These are phyloP conservation scores for Belonocnema kinseyi DNA, from an alignment of 1,140 invertebrate species.

Conservation along the genomic window DNA sequence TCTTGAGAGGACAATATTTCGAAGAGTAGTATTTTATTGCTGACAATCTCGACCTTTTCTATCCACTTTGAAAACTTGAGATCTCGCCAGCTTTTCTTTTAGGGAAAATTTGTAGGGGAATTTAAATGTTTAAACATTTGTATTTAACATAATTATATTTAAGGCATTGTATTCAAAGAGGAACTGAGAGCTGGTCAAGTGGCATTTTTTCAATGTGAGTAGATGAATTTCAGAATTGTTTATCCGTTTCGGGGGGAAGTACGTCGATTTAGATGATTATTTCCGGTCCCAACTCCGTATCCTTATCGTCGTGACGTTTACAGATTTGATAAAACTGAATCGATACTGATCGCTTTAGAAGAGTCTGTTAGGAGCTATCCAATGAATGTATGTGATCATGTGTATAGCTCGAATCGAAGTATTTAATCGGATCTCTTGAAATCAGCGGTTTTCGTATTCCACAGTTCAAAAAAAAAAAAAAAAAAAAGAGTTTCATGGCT, in stretches of 20 bases:
- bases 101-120: conserved; percentile 19
- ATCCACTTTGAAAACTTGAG: background rate
- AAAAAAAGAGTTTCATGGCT: background rate
- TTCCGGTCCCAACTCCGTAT: conserved; percentile 3
- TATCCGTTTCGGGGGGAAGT: conserved; percentile 14
- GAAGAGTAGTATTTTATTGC: background rate
- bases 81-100: background rate
- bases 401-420: conserved; percentile 33
- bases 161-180: conserved; percentile 17
- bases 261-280: conserved; percentile 14
- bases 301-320: conserved; percentile 24
- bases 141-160: background rate
- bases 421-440: conserved; percentile 28
- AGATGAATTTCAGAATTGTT: background rate
- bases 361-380: conserved; percentile 42
- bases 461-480: background rate
- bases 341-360: conserved; percentile 7
- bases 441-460: conserved; percentile 26
- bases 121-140: background rate
- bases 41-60: background rate
- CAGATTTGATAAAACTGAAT: conserved; percentile 3
- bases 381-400: conserved; percentile 45
- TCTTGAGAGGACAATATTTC: no score
- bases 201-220: background rate
- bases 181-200: background rate